Base-by-base conservation (phyloP, 2,797 vertebrate genomes). In the Heterohyrax brucei region DNA sequence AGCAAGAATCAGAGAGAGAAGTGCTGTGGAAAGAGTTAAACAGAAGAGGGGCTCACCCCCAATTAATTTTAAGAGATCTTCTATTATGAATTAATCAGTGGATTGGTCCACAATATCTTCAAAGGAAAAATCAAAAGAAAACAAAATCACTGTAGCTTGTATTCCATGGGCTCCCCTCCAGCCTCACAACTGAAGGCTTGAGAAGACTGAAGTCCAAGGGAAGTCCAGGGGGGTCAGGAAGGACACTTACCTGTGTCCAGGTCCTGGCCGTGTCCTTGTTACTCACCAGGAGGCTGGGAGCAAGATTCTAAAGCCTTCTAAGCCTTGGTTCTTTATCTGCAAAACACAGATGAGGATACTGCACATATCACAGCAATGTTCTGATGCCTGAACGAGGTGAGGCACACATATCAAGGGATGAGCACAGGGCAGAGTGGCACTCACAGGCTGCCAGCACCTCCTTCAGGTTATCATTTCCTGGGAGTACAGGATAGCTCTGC, bases 361-460 rank as follows among this genome's bases (percentile, higher is more conserved):
- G 18, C 64, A 16, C 28, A 1, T 22, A 7, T 39, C 26, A 3
- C 19, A 0, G 10, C 19, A 0, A 5, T 22, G 79, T 70, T 66
- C 48, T 48, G 10, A 59, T 33, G 73, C 66, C 10, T 39, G 22
- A 10, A 59, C 12, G 1, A 22, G 50, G 44, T 16, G 0, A 56
- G 39, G 39, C 39, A 3, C 6, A 0, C 24, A 0, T 0, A 3
- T 21, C 39, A 61, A 13, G 8, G 13, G 48, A 30, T 16, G 21
- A 33, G n/a, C 44, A 18, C 82, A 80, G 50, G n/a, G 76, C 61
- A 2, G 70, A 4, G 18, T 4, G 13, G 12, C 5, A 0, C 26
- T 13, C 1, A 0, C n/a, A 5, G 19, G 5, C 68, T 24, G 5
- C 26, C 1, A 1, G 1, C 22, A 1, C 22, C 1, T 2, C 14